Evolutionary conservation across 2,113 vertebrate genomes (phyloP), one percentile per base, ranked within the genome.

Genomic region (Microcebus griseorufus): DNA sequence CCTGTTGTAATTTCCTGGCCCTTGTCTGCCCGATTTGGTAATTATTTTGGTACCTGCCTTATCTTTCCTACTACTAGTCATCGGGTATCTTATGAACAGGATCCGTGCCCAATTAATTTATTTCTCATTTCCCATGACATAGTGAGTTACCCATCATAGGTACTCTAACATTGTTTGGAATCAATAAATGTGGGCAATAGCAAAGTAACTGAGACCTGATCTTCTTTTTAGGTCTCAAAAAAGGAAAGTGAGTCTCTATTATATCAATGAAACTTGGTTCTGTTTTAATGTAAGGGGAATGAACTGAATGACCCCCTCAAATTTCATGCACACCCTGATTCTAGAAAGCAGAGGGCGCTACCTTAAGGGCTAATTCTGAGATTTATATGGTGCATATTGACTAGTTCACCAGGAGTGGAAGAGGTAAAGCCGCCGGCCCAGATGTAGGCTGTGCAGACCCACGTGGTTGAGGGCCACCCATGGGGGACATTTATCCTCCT

Each of bases 191-290:
- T 78, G 88, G 75, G 72, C 32, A 14, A 34, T 60, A 73, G 29
- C 42, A 93, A 95, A 82, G 27, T 90, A 84, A 78, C 18, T 86
- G 34, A 93, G 18, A 87, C 37, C 73, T 69, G 34, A n/a, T 69
- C 65, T 94, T 64, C 65, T 94, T 64, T 80, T 20, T 51, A 60
- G 72, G 76, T 20, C 37, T 90, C 86, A 67, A 93, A 94, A 39
- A 81, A 88, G 27, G 34, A 72, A 55, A 81, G 17, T 39, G 27
- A 62, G 6, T 51, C 18, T 92, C 48, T 89, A 0, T 84, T 81
- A 45, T 51, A 64, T 88, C 85, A 86, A 73, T 82, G n/a, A 78
- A 93, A 85, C 53, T 72, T 90, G 58, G 9, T 51, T 96, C 51
- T 96, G 37, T 12, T 85, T 85, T 76, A 80, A 32, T 73, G 17